Percentiles rank a stretch among this genome's conserved stretches.
Conservation (phyloP, 2,797 vertebrate species). For the Mionectes olivaceus region DNA sequence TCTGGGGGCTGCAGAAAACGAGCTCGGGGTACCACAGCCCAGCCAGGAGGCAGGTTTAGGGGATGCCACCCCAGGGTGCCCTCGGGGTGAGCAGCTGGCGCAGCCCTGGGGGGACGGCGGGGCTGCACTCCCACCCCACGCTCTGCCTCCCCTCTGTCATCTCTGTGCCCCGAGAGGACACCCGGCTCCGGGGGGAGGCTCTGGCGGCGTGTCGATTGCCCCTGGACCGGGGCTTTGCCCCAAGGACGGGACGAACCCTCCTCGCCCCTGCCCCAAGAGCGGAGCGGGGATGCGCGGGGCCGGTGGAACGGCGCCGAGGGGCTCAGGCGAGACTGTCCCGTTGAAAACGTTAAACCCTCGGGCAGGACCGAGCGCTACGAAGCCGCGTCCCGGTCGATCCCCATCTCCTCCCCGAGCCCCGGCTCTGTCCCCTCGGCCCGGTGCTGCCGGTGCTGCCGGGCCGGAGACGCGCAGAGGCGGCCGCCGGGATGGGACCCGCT, state of each 20-base stretch:
- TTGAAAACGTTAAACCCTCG: background rate
- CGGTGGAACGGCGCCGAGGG: background rate
- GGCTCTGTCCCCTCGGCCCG: background rate
- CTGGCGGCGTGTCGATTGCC: background rate
- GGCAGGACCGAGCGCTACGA: background rate
- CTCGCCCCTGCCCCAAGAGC: fast-evolving
- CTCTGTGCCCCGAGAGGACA: background rate
- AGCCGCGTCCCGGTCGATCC: background rate
- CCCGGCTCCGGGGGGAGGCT: too few species aligned
- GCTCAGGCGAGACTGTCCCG: background rate
- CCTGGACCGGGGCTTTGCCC: background rate
- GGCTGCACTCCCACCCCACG: background rate
- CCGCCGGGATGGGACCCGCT: background rate
- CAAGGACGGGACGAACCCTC: background rate
- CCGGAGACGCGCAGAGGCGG: background rate
- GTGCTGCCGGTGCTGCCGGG: background rate
- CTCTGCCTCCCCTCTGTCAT: background rate
- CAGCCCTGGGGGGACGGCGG: fast-evolving
- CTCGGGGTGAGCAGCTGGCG: background rate
- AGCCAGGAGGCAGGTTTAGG: background rate
- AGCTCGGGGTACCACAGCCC: background rate
- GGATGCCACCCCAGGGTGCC: background rate
- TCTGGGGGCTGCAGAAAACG: background rate
- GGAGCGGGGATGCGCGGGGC: background rate
- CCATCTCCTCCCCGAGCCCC: background rate